Conservation (phyloP, 2,888 invertebrate species). For the Xanthorhoe spadicearia region DNA sequence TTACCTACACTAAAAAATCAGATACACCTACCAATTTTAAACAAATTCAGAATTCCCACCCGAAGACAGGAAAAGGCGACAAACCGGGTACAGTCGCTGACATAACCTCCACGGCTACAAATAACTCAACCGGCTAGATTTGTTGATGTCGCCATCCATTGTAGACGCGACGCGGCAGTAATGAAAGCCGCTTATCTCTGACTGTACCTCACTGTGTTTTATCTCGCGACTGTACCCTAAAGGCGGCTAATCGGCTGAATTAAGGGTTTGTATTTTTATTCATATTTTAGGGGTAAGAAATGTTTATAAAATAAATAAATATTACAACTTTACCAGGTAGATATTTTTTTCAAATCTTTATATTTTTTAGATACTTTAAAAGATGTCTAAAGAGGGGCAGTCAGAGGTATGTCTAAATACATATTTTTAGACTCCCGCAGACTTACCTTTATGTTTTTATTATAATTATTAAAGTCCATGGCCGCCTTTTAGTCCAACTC, state of each 20-base stretch:
- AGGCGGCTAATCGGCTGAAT: slow-evolving; percentile 57
- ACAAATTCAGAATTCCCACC: neutral
- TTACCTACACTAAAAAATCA: neutral
- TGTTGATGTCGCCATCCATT: slow-evolving; percentile 72
- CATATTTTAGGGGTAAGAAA: slow-evolving; percentile 18
- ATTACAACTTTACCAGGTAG: too few species aligned
- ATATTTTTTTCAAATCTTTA: too few species aligned
- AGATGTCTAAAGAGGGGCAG: too few species aligned
- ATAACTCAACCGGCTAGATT: slow-evolving; percentile 70
- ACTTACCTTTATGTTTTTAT: too few species aligned
- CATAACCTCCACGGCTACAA: slow-evolving; percentile 66
- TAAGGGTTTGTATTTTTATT: slow-evolving; percentile 43
- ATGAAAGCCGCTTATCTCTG: slow-evolving; percentile 75
- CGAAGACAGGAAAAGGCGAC: slow-evolving; percentile 31
- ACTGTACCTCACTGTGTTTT: slow-evolving; percentile 64
- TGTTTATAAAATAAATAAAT: too few species aligned
- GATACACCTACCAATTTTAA: neutral
- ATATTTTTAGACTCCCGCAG: too few species aligned
- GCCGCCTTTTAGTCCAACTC: too few species aligned
- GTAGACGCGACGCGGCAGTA: slow-evolving; percentile 69
- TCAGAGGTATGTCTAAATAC: too few species aligned
- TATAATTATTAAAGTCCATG: too few species aligned
- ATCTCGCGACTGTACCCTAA: slow-evolving; percentile 58
- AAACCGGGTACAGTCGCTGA: slow-evolving; percentile 55
- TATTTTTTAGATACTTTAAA: too few species aligned